Conservation (phyloP, 2,888 invertebrate genomes). For the Chloroclysta siterata region DNA sequence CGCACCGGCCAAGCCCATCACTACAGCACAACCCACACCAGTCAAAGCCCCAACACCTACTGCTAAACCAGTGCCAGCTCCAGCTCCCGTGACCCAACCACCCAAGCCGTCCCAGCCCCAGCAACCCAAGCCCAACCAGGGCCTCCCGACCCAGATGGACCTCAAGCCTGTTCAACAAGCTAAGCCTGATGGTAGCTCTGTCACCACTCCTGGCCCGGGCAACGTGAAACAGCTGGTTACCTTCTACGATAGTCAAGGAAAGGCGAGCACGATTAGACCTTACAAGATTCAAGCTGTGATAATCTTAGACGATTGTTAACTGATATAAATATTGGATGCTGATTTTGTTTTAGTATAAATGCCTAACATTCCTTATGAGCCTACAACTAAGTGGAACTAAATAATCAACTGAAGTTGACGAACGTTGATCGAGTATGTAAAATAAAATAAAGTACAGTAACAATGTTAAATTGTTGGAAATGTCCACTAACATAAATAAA, state of each 20-base stretch:
- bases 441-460: too few relatives aligned
- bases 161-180: constrained; percentile 63
- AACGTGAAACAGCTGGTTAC: constrained; percentile 71
- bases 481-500: too few relatives aligned
- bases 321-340: background rate
- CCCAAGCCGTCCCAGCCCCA: constrained; percentile 37
- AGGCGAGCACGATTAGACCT: constrained; percentile 72
- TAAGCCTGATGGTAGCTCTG: constrained; percentile 55
- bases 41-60: constrained; percentile 23
- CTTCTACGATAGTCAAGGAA: constrained; percentile 75
- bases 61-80: constrained; percentile 42
- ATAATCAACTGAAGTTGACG: too few relatives aligned
- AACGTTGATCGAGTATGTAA: too few relatives aligned
- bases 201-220: constrained; percentile 74
- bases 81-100: constrained; percentile 34
- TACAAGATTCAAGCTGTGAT: constrained; percentile 78
- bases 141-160: constrained; percentile 51
- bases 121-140: constrained; percentile 36
- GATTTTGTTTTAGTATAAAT: too few relatives aligned
- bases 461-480: too few relatives aligned
- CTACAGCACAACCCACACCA: constrained; percentile 23
- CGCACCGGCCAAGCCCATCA: constrained; percentile 40
- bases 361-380: too few relatives aligned
- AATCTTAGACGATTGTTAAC: constrained; percentile 16
- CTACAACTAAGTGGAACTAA: too few relatives aligned